A percentile compares a stretch with the other conserved stretches of the same genome.
Conservation (phyloP, 2,888 invertebrate species). For the Erannis defoliaria region DNA sequence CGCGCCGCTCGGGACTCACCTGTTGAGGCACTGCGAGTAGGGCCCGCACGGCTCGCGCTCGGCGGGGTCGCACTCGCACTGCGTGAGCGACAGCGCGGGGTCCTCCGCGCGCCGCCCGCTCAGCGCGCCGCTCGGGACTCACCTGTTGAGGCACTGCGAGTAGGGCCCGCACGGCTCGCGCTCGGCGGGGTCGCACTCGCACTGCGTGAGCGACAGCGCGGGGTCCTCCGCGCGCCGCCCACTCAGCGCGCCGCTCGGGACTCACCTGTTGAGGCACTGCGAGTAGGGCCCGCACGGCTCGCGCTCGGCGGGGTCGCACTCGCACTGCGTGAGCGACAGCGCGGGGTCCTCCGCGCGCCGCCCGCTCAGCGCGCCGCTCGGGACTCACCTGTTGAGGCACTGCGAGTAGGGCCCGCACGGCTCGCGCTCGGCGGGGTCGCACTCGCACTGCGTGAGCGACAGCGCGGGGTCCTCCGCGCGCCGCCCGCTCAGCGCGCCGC, state of each 20-base stretch:
- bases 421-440: too few species aligned
- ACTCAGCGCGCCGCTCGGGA: conserved; percentile 84
- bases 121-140: conserved; percentile 84
- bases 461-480: conserved; percentile 94
- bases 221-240: conserved; percentile 93
- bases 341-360: conserved; percentile 93
- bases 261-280: conserved; percentile 94
- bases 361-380: conserved; percentile 83
- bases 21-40: conserved; percentile 94
- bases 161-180: conserved; percentile 94
- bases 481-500: conserved; percentile 84
- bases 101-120: conserved; percentile 92
- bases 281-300: conserved; percentile 94
- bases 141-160: conserved; percentile 95
- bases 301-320: too few species aligned
- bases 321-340: too few species aligned
- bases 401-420: conserved; percentile 94
- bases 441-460: too few species aligned
- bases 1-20: conserved; percentile 87
- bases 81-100: too few species aligned
- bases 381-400: conserved; percentile 93
- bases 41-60: conserved; percentile 94
- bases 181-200: too few species aligned
- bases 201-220: too few species aligned
- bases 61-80: too few species aligned